These are phyloP conservation scores for Indicator indicator DNA, from an alignment of 2,113 vertebrate species.

Conservation along the genomic window DNA sequence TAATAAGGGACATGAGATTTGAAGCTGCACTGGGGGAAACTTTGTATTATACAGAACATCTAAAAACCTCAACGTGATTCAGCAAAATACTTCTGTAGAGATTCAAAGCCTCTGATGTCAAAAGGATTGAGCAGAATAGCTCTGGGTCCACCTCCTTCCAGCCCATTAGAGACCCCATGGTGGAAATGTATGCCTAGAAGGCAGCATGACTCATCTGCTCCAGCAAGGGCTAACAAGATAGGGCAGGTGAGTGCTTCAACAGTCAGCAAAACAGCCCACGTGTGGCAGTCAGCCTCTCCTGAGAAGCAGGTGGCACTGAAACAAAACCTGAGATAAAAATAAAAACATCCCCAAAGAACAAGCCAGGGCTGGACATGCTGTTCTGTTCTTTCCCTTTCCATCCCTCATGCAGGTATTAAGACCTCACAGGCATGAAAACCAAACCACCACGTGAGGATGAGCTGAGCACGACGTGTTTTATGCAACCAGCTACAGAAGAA, in stretches of 20 bases:
- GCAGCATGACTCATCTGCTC: not conserved
- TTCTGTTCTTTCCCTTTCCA: not conserved
- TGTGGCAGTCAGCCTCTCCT: not conserved
- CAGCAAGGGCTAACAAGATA: not conserved
- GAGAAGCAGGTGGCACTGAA: not conserved
- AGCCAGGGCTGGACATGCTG: not conserved
- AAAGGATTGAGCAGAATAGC: not conserved
- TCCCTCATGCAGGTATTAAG: not conserved
- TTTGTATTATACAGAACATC: not conserved
- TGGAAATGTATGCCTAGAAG: not conserved
- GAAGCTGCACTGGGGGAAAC: not conserved
- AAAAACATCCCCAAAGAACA: not conserved
- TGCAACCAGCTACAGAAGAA: not conserved
- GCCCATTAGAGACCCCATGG: not conserved
- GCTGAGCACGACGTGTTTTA: not conserved
- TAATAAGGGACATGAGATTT: not conserved
- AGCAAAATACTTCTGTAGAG: not conserved
- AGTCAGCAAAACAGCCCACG: fast-evolving
- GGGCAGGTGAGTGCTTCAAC: not conserved
- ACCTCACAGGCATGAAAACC: not conserved
- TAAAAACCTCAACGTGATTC: not conserved
- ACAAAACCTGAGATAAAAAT: not conserved
- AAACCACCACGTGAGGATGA: not conserved
- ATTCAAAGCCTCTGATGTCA: not conserved
- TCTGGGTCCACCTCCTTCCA: not conserved